Conservation (phyloP, 2,888 invertebrate genomes). For the Lamellibrachia columna region DNA sequence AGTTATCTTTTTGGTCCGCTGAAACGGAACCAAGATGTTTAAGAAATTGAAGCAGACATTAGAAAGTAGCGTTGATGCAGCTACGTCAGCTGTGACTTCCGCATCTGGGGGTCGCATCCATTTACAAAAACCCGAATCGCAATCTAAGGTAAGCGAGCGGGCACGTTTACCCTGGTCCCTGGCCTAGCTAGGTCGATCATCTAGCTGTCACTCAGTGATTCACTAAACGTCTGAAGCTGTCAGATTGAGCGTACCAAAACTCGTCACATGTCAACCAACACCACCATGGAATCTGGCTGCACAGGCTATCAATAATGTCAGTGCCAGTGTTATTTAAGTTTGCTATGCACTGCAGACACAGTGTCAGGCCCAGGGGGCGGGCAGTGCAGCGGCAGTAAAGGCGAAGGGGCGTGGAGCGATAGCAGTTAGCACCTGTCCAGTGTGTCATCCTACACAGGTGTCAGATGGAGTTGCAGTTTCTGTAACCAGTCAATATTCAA, state of each 20-base stretch:
- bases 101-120: background rate
- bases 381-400: too few species aligned
- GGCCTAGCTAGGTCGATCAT: background rate
- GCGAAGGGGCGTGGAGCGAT: too few species aligned
- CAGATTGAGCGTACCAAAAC: background rate
- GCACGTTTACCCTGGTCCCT: background rate
- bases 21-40: background rate
- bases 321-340: too few species aligned
- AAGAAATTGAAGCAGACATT: background rate
- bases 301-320: too few species aligned
- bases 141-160: background rate
- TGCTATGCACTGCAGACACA: too few species aligned
- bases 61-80: conserved; percentile 3
- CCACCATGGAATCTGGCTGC: too few species aligned
- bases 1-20: background rate
- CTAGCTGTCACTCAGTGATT: background rate
- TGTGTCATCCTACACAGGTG: too few species aligned
- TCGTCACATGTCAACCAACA: background rate
- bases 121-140: background rate
- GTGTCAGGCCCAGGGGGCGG: too few species aligned
- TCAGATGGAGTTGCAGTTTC: too few species aligned
- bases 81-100: background rate
- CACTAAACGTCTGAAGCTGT: background rate
- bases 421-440: too few species aligned
- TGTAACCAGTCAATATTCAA: too few species aligned